Evolutionary conservation across 2,797 vertebrate species (phyloP).

Genomic region (Arnoldichthys spilopterus): DNA sequence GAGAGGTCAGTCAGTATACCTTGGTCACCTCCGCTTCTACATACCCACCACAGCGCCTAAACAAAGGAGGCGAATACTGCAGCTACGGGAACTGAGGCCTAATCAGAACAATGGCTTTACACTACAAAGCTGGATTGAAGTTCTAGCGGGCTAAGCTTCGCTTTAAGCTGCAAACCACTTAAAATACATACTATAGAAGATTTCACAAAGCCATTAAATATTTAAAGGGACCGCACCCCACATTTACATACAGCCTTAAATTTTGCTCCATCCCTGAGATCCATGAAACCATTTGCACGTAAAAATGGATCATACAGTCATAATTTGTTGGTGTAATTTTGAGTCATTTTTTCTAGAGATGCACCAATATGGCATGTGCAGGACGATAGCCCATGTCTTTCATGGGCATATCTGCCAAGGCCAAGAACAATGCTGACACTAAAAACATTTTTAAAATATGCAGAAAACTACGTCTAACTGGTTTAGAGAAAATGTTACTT

Average conservation of each 20-base stretch:
- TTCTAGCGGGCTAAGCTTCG: neutral
- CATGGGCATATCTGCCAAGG: too few relatives aligned
- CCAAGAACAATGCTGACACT: too few relatives aligned
- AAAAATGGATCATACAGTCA: too few relatives aligned
- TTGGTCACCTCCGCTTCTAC: neutral
- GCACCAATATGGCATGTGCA: too few relatives aligned
- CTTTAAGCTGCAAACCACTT: neutral
- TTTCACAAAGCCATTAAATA: neutral
- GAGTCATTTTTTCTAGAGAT: too few relatives aligned
- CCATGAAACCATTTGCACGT: neutral
- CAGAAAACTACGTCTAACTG: too few relatives aligned
- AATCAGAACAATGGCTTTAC: slow-evolving; percentile 1
- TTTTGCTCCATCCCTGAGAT: neutral
- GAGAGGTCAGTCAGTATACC: neutral
- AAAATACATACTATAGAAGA: neutral
- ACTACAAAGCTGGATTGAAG: neutral
- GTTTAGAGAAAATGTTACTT: too few relatives aligned
- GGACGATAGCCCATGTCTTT: too few relatives aligned
- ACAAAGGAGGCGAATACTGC: neutral
- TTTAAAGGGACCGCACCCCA: neutral
- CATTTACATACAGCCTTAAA: neutral
- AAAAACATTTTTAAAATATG: too few relatives aligned
- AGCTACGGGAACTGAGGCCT: neutral
- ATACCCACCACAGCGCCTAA: neutral
- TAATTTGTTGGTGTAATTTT: too few relatives aligned